phyloP scores from a whole-genome alignment of 2,888 invertebrate species.

The Apodemia zela region DNA sequence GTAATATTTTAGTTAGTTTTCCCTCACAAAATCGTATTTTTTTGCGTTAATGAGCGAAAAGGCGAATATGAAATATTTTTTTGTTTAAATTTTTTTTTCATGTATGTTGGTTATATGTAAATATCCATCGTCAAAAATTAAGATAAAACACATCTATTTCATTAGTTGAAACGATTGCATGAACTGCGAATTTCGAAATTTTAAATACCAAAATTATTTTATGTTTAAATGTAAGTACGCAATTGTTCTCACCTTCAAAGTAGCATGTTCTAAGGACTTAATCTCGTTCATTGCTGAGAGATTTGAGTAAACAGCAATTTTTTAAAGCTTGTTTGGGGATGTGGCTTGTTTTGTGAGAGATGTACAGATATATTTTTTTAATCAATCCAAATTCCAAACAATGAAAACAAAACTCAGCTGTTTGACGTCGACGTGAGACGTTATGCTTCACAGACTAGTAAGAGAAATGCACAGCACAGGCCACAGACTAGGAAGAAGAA shows the following conservation, averaged over 20 bases:
- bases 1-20: no score
- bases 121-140: no score
- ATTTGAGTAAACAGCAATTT: conserved; percentile 21
- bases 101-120: no score
- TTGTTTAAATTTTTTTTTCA: no score
- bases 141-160: no score
- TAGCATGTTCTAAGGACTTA: conserved; percentile 96
- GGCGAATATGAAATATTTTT: no score
- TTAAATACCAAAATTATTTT: neutral
- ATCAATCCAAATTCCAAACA: conserved; percentile 32
- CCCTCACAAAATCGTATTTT: no score
- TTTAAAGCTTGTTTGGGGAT: neutral
- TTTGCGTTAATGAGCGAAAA: no score
- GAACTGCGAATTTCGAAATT: neutral
- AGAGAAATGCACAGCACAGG: no score
- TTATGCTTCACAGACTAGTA: no score
- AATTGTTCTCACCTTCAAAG: conserved; percentile 86
- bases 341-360: neutral
- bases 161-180: neutral
- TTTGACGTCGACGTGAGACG: conserved; percentile 38
- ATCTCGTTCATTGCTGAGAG: conserved; percentile 89
- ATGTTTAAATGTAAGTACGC: neutral
- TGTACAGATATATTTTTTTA: conserved; percentile 20
- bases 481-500: no score
- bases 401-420: conserved; percentile 79